These are phyloP conservation scores for Eueremaeus valkanovi DNA, from an alignment of 2,888 invertebrate species.

Conservation along the genomic window DNA sequence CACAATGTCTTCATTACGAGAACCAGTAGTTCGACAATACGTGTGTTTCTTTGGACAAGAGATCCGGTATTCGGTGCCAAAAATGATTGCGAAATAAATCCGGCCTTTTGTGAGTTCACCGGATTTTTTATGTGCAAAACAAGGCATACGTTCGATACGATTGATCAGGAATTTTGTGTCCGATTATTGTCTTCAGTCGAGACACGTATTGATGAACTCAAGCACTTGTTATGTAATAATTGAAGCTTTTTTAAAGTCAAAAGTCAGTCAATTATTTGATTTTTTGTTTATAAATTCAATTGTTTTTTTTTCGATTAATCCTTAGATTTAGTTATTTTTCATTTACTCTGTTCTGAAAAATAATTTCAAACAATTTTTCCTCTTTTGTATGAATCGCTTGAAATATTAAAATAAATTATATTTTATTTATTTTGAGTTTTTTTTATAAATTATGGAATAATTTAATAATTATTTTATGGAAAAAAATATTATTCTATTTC, in stretches of 20 bases:
- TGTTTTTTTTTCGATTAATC: no score
- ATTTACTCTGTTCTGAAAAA: background rate
- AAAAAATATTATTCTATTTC: background rate
- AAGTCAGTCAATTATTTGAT: no score
- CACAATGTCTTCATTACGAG: conserved; percentile 70
- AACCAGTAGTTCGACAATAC: conserved; percentile 54
- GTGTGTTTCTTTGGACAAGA: conserved; percentile 66
- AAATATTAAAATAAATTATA: no score
- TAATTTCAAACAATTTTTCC: background rate
- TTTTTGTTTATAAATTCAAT: no score
- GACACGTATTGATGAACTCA: background rate
- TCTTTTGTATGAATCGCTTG: no score
- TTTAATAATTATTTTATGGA: background rate
- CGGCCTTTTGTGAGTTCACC: conserved; percentile 71
- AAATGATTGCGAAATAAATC: conserved; percentile 60
- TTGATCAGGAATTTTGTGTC: conserved; percentile 36
- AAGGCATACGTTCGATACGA: conserved; percentile 16
- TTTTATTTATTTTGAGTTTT: no score
- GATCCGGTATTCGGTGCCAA: conserved; percentile 59
- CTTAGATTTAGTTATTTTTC: no score
- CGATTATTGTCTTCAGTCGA: background rate
- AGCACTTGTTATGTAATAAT: conserved; percentile 28
- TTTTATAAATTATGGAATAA: no score
- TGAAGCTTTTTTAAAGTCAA: no score
- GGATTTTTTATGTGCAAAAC: conserved; percentile 54